Base-by-base conservation (phyloP, 2,797 vertebrate species). In the Phoeniculus purpureus region DNA sequence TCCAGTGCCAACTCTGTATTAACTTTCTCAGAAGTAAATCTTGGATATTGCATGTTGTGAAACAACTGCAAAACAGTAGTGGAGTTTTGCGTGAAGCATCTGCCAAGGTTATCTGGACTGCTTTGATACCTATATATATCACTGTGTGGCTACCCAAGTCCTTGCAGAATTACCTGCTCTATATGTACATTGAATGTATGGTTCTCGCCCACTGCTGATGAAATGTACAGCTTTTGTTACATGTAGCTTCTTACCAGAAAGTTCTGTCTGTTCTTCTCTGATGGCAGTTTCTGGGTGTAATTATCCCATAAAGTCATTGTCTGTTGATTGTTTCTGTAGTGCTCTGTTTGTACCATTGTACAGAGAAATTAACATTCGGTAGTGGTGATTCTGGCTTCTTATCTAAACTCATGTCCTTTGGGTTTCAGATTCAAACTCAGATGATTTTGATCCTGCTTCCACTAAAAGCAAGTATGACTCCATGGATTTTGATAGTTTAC, bases 401-500 rank as follows among this genome's bases (percentile, higher is more conserved):
- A 37, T 2, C 67, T 94, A 26, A 94, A 66, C 16, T 50, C 87
- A 16, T 14, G 7, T 89, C 43, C 32, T 91, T 71, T 97, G 92
- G 91, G 29, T 98, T 98, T 93, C 97, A 99, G 99, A 99, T 98
- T 98, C 99, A 97, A 98, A 99, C 97, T 98, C 98, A 95, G 99
- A 99, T 88, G 99, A 99, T 98, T 99, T 99, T 98, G 99, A 99
- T 98, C 99, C 99, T 96, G 98, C 99, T 98, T 99, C 98, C 96
- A 98, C 98, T 94, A 99, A 99, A 98, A 99, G 99, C 99, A 99
- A 99, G 97, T 99, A 99, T 91, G 99, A 99, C 98, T 99, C 98
- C 97, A 98, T 99, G 98, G 99, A 99, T 98, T 99, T 99, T 93
- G 99, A 99, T 98, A 99, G 98, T 98, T 99, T 99, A 98, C 98